Percentiles rank a stretch among this genome's conserved stretches.
Conservation (phyloP, 2,888 invertebrate species). For the Lamellibrachia columna region DNA sequence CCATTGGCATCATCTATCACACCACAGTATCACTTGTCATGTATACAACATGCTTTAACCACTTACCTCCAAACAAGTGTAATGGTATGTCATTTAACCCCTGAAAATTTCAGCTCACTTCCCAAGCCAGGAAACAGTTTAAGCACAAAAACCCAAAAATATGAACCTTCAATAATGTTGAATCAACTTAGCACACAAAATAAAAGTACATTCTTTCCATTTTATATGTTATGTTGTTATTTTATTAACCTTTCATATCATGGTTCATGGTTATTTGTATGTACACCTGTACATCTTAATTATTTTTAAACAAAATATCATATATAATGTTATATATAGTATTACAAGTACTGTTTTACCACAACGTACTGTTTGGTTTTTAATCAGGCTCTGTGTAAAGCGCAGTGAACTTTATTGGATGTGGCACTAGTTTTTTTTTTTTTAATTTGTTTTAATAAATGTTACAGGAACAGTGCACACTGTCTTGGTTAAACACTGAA, state of each 20-base stretch:
- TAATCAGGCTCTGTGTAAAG: too few species aligned
- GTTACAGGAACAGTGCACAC: too few species aligned
- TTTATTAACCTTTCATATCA: too few species aligned
- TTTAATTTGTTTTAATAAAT: too few species aligned
- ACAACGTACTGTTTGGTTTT: background rate
- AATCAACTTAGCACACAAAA: background rate
- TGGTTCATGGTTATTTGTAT: too few species aligned
- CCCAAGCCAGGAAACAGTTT: background rate
- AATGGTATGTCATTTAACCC: background rate
- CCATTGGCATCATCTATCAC: background rate
- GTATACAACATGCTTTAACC: background rate
- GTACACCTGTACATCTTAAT: too few species aligned
- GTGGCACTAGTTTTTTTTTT: too few species aligned
- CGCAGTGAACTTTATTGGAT: too few species aligned
- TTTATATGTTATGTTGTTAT: too few species aligned
- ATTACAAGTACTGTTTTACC: background rate
- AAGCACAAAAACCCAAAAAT: background rate
- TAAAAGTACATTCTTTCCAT: background rate
- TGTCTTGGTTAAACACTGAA: background rate
- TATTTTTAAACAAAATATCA: background rate
- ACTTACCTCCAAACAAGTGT: background rate
- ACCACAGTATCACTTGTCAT: background rate
- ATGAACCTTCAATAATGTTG: background rate
- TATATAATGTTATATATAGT: background rate
- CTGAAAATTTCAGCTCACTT: background rate